phyloP scores from a whole-genome alignment of 1,140 invertebrate species.

The Drosophila nikananu region DNA sequence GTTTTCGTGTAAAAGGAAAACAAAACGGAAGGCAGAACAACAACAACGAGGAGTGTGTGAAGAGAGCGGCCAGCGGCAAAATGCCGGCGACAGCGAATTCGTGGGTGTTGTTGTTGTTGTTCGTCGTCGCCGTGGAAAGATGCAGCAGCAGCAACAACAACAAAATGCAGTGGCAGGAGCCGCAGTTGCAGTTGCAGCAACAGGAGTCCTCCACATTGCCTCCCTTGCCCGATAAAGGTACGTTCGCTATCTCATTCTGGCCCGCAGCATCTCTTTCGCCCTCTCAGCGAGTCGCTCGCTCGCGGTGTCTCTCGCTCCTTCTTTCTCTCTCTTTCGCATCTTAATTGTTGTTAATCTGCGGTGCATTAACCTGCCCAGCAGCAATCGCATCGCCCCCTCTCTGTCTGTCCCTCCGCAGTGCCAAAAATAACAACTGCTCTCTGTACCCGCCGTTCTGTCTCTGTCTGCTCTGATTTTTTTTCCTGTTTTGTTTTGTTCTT shows the following conservation, averaged over 20 bases:
- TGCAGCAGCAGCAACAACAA: constrained; percentile 44
- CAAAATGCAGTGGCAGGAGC: constrained; percentile 52
- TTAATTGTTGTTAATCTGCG: constrained; percentile 65
- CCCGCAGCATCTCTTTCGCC: constrained; percentile 28
- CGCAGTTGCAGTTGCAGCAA: constrained; percentile 71
- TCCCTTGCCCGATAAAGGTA: constrained; percentile 71
- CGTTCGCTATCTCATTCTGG: constrained; percentile 44
- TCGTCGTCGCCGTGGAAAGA: constrained; percentile 44
- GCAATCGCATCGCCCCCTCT: constrained; percentile 6
- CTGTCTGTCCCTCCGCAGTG: constrained; percentile 24
- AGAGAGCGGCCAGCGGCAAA: constrained; percentile 63
- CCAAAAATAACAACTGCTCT: constrained; percentile 73
- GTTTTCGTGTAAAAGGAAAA: constrained; percentile 47
- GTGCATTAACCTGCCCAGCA: constrained; percentile 59
- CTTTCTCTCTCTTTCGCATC: constrained; percentile 10
- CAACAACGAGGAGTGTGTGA: constrained; percentile 32
- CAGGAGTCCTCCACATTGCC: constrained; percentile 62
- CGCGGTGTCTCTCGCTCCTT: background rate
- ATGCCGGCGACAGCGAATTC: constrained; percentile 77
- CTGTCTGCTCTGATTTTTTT: constrained; percentile 3
- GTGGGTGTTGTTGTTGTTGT: constrained; percentile 70
- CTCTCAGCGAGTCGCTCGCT: constrained; percentile 6
- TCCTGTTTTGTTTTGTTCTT: constrained; percentile 1
- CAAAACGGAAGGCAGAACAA: constrained; percentile 43
- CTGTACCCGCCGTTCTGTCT: constrained; percentile 4